phyloP scores from a whole-genome alignment of 2,797 vertebrate genomes.

The Glyptemys insculpta region DNA sequence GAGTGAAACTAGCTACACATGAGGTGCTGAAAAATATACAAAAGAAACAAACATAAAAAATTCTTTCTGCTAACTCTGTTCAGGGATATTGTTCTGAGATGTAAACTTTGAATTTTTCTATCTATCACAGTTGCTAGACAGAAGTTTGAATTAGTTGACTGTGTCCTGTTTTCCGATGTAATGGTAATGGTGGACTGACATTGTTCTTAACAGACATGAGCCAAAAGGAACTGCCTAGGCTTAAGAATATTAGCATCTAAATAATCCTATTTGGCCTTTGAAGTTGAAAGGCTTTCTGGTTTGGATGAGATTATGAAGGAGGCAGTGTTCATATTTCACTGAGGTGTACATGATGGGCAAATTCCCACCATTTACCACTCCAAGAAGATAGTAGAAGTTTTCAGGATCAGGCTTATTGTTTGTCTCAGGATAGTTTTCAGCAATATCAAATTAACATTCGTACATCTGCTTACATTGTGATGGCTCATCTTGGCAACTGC shows the following conservation, averaged over 20 bases:
- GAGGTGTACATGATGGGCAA: background rate
- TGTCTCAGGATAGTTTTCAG: background rate
- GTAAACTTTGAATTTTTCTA: background rate
- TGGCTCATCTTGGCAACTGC: background rate
- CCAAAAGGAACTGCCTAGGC: background rate
- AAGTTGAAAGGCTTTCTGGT: background rate
- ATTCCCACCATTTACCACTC: background rate
- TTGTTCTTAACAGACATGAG: background rate
- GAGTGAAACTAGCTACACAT: too few species aligned
- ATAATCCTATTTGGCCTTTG: accelerated
- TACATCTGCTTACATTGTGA: background rate
- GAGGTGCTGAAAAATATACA: background rate
- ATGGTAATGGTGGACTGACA: accelerated
- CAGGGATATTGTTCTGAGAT: background rate
- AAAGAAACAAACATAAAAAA: background rate
- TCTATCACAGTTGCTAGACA: background rate
- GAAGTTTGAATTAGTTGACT: background rate
- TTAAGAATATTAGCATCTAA: background rate
- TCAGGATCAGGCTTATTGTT: accelerated
- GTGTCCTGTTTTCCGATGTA: accelerated
- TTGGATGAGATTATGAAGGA: background rate
- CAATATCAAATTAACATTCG: background rate
- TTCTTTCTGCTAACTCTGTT: background rate
- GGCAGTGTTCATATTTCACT: accelerated
- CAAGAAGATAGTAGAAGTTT: background rate